phyloP scores from a whole-genome alignment of 2,888 invertebrate species.

The Boloria selene region DNA sequence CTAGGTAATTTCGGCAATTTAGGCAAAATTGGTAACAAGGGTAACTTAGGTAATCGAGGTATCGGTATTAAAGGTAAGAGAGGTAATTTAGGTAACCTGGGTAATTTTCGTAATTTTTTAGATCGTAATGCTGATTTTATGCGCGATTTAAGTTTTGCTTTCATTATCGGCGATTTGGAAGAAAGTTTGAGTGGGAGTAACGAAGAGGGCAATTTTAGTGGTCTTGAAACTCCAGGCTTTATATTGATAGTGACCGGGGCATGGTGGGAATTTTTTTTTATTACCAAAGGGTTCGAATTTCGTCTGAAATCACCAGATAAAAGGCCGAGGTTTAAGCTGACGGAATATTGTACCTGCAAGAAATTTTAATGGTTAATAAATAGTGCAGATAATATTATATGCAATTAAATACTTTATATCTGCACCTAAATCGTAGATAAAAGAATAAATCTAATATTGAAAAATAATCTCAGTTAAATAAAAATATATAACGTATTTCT shows the following conservation, averaged over 20 bases:
- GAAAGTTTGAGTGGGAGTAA: slow-evolving; percentile 26
- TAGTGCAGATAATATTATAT: too few relatives aligned
- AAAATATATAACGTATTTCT: too few relatives aligned
- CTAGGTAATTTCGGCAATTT: slow-evolving; percentile 39
- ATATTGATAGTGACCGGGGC: slow-evolving; percentile 59
- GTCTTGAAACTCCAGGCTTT: slow-evolving; percentile 38
- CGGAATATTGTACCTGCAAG: slow-evolving; percentile 49
- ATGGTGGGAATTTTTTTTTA: slow-evolving; percentile 51
- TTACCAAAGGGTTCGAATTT: slow-evolving; percentile 48
- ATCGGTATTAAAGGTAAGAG: slow-evolving; percentile 41
- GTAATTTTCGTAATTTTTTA: slow-evolving; percentile 34
- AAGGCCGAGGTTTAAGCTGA: slow-evolving; percentile 51
- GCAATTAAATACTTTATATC: too few relatives aligned
- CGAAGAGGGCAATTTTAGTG: slow-evolving; percentile 33
- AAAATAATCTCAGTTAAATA: too few relatives aligned
- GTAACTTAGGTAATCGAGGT: slow-evolving; percentile 41
- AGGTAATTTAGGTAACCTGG: slow-evolving; percentile 42
- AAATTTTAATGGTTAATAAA: slow-evolving; percentile 5
- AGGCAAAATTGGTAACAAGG: slow-evolving; percentile 43
- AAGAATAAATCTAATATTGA: too few relatives aligned
- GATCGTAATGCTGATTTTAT: slow-evolving; percentile 27
- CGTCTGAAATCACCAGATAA: slow-evolving; percentile 55
- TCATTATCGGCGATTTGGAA: slow-evolving; percentile 40
- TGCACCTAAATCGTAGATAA: too few relatives aligned
- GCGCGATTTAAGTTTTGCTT: slow-evolving; percentile 38